Percentiles rank a stretch among this genome's conserved stretches.
Evolutionary conservation across 2,888 invertebrate species (phyloP).

Genomic region (Agrilus biguttatus): DNA sequence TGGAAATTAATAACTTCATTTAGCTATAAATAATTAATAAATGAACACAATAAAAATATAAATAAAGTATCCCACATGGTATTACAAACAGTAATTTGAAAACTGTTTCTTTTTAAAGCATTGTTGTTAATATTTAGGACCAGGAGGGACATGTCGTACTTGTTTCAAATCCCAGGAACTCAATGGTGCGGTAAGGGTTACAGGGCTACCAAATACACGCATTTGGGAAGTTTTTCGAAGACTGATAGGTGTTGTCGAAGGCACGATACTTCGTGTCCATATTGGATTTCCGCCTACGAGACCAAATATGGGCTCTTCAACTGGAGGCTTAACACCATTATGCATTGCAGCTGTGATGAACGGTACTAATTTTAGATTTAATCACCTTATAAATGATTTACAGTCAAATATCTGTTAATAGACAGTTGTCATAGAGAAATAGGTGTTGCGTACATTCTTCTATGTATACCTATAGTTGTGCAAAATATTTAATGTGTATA

Average conservation of each 20-base stretch:
- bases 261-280: slow-evolving; percentile 75
- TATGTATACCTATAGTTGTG: too few species aligned
- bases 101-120: not conserved
- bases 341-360: slow-evolving; percentile 86
- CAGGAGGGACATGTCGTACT: slow-evolving; percentile 41
- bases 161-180: slow-evolving; percentile 75
- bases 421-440: too few species aligned
- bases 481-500: too few species aligned
- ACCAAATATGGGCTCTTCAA: slow-evolving; percentile 78
- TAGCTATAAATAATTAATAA: too few species aligned
- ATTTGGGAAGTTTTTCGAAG: slow-evolving; percentile 68
- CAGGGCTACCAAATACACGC: slow-evolving; percentile 63
- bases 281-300: slow-evolving; percentile 71
- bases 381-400: too few species aligned
- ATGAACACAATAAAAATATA: too few species aligned
- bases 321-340: slow-evolving; percentile 77
- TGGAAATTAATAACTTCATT: too few species aligned
- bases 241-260: slow-evolving; percentile 81
- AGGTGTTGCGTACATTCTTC: too few species aligned
- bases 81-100: too few species aligned
- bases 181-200: slow-evolving; percentile 90
- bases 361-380: slow-evolving; percentile 36
- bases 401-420: too few species aligned
- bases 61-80: too few species aligned
- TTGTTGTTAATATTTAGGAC: slow-evolving; percentile 20